phyloP scores from a whole-genome alignment of 2,888 invertebrate species.

The Synanthedon myopaeformis region DNA sequence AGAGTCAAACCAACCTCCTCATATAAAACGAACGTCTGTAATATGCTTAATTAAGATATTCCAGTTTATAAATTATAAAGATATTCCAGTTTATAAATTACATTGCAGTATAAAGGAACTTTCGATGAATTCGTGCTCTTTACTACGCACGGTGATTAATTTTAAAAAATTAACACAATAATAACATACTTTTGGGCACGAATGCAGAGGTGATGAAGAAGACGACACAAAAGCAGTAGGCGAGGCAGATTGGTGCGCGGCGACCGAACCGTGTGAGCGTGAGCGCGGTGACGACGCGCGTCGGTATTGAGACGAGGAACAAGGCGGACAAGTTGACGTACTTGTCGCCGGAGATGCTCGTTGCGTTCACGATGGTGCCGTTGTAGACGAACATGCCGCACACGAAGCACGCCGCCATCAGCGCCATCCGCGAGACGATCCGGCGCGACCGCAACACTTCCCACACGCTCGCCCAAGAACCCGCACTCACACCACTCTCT shows the following conservation, averaged over 20 bases:
- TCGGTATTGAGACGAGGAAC: constrained; percentile 75
- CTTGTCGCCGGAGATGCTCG: constrained; percentile 79
- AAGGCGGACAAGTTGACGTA: constrained; percentile 81
- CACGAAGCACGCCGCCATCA: constrained; percentile 74
- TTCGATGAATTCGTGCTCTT: too few species aligned
- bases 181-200: constrained; percentile 60
- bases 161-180: too few species aligned
- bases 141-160: too few species aligned
- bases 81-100: too few species aligned
- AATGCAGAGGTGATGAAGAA: constrained; percentile 69
- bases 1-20: too few species aligned
- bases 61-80: too few species aligned
- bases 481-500: background rate
- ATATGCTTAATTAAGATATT: too few species aligned
- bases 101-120: too few species aligned
- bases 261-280: constrained; percentile 75
- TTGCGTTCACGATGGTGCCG: constrained; percentile 81
- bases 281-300: constrained; percentile 52
- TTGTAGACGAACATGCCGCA: constrained; percentile 82
- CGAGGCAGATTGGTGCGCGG: constrained; percentile 48
- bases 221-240: constrained; percentile 53
- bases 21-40: too few species aligned
- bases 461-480: background rate
- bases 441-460: constrained; percentile 38
- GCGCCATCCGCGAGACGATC: constrained; percentile 34